Evolutionary conservation across 2,113 vertebrate species (phyloP), one percentile per base, ranked within the genome.

Genomic region (Alligator mississippiensis): DNA sequence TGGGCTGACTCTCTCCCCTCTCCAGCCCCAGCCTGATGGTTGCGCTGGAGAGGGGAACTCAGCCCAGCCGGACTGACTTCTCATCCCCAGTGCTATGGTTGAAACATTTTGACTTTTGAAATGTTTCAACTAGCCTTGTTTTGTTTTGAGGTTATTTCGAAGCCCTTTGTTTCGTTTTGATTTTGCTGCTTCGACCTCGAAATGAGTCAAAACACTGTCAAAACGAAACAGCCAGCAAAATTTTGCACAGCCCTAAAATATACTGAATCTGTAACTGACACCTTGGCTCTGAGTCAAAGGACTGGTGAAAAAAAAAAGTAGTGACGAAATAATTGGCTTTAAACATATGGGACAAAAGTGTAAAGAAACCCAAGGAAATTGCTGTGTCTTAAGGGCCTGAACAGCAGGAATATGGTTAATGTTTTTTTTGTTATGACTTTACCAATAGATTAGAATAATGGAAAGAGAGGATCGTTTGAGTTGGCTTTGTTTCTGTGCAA

Each of bases 241-340:
- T 47, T 82, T 72, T 21, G 15, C 3, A 60, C 11, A 27, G 16
- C 6, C 3, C 47, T 47, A 47, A 2, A 27, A 66, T 7, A 18
- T 13, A 12, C 16, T 14, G 55, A 70, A 70, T 55, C 82, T 75
- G 30, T 77, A 74, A 74, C 63, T 91, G 88, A 92, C 28, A 60
- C 34, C n/a, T 4, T 87, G 80, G 10, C 80, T 62, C 60, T n/a
- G 19, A 74, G 28, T 89, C 2, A 28, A 85, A 30, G 60, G 58
- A 80, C 3, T 11, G 61, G 93, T 86, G 84, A 61, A 27, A 90
- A 88, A 93, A 54, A 83, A 78, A 94, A 85, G 28, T 62, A 89
- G 58, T 24, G 70, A 88, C 90, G 75, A 88, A 90, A 84, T 85
- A 85, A 89, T 82, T 0, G 0, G 64, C 6, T 80, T 22, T 59